A percentile compares a stretch with the other conserved stretches of the same genome.
phyloP scores from a whole-genome alignment of 2,113 vertebrate genomes.

The Menidia beryllina region DNA sequence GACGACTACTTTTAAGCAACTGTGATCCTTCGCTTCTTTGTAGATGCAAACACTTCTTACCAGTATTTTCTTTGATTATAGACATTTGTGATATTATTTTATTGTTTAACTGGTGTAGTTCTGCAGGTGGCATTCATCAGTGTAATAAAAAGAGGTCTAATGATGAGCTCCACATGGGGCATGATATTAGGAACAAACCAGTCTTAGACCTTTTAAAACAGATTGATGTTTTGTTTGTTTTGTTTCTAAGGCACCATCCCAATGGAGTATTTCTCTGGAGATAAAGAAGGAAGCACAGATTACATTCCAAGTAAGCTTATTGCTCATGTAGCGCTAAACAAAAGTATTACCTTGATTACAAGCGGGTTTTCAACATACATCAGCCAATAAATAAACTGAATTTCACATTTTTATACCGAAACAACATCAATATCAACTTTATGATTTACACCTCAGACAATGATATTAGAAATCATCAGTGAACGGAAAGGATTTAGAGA shows the following conservation, averaged over 20 bases:
- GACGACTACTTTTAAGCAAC: not conserved
- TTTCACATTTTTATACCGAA: not conserved
- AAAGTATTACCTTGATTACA: not conserved
- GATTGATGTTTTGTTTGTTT: not conserved
- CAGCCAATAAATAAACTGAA: not conserved
- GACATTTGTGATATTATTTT: not conserved
- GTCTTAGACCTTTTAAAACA: not conserved
- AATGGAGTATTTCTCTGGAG: constrained; percentile 86
- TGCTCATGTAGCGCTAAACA: not conserved
- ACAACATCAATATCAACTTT: not conserved
- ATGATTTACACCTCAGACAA: not conserved
- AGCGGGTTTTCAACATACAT: not conserved
- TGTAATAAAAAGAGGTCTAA: too few relatives aligned
- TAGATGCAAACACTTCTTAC: not conserved
- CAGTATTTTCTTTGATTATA: not conserved
- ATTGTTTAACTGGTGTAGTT: not conserved
- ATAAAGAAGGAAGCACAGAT: constrained; percentile 84
- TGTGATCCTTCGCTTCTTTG: not conserved
- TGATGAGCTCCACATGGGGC: not conserved
- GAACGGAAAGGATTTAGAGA: not conserved
- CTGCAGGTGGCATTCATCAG: not conserved
- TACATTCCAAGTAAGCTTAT: constrained; percentile 85
- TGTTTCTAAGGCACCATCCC: constrained; percentile 42
- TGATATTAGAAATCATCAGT: not conserved
- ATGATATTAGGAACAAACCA: not conserved